Evolutionary conservation across 2,888 invertebrate species (phyloP).

Genomic region (Amaurobius ferox): DNA sequence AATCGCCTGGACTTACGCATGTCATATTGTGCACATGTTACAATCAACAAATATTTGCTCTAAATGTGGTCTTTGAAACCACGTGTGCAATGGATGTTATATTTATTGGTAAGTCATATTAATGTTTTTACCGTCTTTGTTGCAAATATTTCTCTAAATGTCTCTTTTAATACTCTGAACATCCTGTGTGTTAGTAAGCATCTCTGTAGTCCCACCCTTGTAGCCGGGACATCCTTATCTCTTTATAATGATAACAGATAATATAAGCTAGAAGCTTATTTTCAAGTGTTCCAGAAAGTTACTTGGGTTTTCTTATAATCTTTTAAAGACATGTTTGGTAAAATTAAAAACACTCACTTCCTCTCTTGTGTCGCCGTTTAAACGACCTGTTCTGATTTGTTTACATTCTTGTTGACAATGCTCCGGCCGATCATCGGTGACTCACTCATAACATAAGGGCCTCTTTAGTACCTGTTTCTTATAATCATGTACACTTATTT

Average conservation of each 20-base stretch:
- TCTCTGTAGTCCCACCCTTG: not conserved
- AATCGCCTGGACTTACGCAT: conserved; percentile 22
- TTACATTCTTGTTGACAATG: conserved; percentile 23
- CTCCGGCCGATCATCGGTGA: too few species aligned
- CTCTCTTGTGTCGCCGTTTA: not conserved
- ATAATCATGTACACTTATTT: too few species aligned
- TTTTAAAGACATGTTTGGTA: too few species aligned
- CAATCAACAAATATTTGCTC: conserved; percentile 13
- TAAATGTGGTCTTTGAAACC: conserved; percentile 57
- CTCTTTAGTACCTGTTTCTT: too few species aligned
- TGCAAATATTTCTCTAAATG: not conserved
- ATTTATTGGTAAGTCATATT: conserved; percentile 63
- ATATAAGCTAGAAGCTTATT: too few species aligned
- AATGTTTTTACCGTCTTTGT: not conserved
- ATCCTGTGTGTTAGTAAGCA: not conserved
- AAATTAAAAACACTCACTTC: too few species aligned
- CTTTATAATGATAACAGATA: not conserved
- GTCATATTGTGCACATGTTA: conserved; percentile 61
- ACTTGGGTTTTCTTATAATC: too few species aligned
- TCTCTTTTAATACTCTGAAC: not conserved
- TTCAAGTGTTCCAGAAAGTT: too few species aligned
- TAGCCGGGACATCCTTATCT: conserved; percentile 40
- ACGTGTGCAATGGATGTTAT: conserved; percentile 68
- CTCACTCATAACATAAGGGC: too few species aligned
- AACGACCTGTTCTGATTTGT: conserved; percentile 8